These are phyloP conservation scores for Phrynosoma blainvillii DNA, from an alignment of 2,113 vertebrate species.

Conservation along the genomic window DNA sequence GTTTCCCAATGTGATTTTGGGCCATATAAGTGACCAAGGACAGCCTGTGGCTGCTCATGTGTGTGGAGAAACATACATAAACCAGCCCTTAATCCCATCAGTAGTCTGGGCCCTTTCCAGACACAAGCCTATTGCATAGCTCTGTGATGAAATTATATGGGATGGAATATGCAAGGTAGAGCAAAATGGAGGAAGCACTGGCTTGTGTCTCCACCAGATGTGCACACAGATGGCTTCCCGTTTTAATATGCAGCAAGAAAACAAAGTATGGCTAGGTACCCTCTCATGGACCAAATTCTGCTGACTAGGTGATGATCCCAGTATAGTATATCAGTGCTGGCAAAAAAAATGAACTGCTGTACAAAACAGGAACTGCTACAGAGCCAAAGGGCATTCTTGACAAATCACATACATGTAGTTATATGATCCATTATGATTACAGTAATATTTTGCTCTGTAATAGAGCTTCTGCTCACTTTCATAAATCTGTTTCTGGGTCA, in stretches of 20 bases:
- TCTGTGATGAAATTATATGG: background rate
- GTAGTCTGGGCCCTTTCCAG: background rate
- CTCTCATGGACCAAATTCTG: background rate
- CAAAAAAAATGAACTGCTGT: background rate
- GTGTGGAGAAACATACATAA: background rate
- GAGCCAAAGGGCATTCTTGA: background rate
- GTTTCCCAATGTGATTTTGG: background rate
- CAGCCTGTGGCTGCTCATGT: background rate
- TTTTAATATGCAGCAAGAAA: conserved; percentile 8
- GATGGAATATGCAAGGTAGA: background rate
- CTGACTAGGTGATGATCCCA: background rate
- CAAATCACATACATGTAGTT: background rate
- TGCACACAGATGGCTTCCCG: background rate
- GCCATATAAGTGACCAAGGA: background rate
- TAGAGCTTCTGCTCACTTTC: background rate
- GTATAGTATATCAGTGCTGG: background rate
- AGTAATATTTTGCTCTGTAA: background rate
- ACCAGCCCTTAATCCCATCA: background rate
- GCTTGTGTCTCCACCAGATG: background rate
- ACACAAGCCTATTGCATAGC: background rate
- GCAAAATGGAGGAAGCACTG: background rate
- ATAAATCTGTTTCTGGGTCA: background rate
- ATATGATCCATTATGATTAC: too few species aligned
- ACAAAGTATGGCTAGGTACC: background rate
- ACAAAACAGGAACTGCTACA: background rate